Conservation (phyloP, 1,140 invertebrate genomes). For the Zophobas morio region DNA sequence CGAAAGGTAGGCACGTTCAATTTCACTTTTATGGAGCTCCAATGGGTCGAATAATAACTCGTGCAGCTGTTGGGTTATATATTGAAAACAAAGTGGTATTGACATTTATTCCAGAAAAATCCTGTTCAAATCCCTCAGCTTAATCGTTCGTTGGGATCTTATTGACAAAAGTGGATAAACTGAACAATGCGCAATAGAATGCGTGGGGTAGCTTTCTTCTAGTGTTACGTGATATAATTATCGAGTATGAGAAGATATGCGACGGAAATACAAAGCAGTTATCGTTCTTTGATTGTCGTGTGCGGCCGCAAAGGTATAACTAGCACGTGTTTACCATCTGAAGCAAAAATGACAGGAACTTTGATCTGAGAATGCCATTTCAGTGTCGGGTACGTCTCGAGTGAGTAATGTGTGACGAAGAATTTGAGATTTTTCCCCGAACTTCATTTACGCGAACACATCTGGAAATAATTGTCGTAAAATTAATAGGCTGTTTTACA, state of each 20-base stretch:
- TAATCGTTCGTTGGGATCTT: not conserved
- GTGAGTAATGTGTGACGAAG: constrained; percentile 55
- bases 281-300: constrained; percentile 52
- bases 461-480: constrained; percentile 57
- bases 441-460: constrained; percentile 44
- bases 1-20: constrained; percentile 37
- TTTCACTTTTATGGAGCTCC: constrained; percentile 33
- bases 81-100: constrained; percentile 24
- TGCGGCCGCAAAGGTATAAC: constrained; percentile 44
- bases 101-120: constrained; percentile 4
- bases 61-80: constrained; percentile 25
- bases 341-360: constrained; percentile 54
- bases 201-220: constrained; percentile 53
- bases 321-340: constrained; percentile 58
- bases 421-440: constrained; percentile 53
- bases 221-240: constrained; percentile 57
- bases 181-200: constrained; percentile 19
- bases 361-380: constrained; percentile 59
- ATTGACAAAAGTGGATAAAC: not conserved
- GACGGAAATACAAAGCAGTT: constrained; percentile 54
- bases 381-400: constrained; percentile 52
- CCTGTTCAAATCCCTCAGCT: not conserved
- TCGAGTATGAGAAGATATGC: constrained; percentile 54
- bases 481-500: constrained; percentile 56
- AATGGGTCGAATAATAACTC: constrained; percentile 30